phyloP scores from a whole-genome alignment of 2,888 invertebrate genomes.

The Dimorphilus gyrociliatus region DNA sequence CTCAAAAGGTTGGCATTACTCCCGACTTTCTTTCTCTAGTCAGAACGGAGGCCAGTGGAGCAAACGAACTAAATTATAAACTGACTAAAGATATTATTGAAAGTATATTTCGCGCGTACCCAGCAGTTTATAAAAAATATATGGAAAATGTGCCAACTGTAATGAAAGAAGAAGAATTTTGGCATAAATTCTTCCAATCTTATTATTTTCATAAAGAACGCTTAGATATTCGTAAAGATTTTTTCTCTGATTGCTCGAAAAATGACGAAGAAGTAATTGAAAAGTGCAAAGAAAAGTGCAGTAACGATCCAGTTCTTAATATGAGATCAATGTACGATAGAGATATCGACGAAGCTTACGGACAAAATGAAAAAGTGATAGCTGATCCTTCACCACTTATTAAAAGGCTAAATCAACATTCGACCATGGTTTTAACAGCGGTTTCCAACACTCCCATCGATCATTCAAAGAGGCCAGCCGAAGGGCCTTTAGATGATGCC shows the following conservation, averaged over 20 bases:
- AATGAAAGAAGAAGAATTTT: conserved; percentile 88
- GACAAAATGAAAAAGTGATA: no score
- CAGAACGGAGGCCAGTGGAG: no score
- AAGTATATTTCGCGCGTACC: conserved; percentile 96
- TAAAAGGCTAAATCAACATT: conserved; percentile 86
- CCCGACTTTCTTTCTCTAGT: no score
- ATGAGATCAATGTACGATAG: no score
- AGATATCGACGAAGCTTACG: no score
- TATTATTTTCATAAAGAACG: conserved; percentile 75
- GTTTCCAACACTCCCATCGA: no score
- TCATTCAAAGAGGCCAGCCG: no score
- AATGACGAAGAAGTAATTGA: conserved; percentile 78
- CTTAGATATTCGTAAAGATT: conserved; percentile 48
- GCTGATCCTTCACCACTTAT: no score
- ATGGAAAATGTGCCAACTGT: conserved; percentile 85
- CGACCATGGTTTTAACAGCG: conserved; percentile 66
- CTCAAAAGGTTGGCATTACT: no score
- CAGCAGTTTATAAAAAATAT: conserved; percentile 91
- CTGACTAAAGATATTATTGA: conserved; percentile 90
- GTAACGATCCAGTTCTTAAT: not conserved
- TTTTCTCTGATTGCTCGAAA: conserved; percentile 94
- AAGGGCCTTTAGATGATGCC: no score
- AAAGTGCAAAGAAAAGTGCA: no score
- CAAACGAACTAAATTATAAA: conserved; percentile 90
- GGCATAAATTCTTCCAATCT: conserved; percentile 98